A percentile compares a stretch with the other conserved stretches of the same genome.
Conservation (phyloP, 1,140 invertebrate species). For the Venustaconcha ellipsiformis region DNA sequence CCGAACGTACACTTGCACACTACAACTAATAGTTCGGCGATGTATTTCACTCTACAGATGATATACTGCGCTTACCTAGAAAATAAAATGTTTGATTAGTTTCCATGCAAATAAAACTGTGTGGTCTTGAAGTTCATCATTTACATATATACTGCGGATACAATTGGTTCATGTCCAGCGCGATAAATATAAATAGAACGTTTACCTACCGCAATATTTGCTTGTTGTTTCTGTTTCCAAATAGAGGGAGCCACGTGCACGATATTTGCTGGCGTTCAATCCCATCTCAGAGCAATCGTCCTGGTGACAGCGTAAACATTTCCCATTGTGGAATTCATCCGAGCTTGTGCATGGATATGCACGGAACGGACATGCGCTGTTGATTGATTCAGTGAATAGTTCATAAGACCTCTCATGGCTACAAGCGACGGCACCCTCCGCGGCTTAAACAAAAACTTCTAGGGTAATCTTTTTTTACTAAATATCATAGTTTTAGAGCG, state of each 20-base stretch:
- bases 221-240: constrained; percentile 23
- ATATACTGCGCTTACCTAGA: no score
- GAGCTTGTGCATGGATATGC: constrained; percentile 73
- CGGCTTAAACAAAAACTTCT: constrained; percentile 34
- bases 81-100: no score
- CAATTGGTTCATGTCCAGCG: no score
- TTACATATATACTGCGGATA: no score
- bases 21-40: no score
- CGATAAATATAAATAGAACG: not conserved
- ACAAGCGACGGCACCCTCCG: constrained; percentile 76
- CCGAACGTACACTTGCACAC: no score
- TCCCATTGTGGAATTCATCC: constrained; percentile 80
- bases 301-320: constrained; percentile 85
- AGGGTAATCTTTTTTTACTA: not conserved
- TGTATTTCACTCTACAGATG: no score
- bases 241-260: constrained; percentile 38
- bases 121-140: no score
- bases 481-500: not conserved
- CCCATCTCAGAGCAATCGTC: constrained; percentile 77
- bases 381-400: constrained; percentile 88
- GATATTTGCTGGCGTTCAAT: constrained; percentile 43
- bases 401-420: constrained; percentile 88
- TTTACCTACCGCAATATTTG: constrained; percentile 38
- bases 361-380: constrained; percentile 79
- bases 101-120: no score